These are phyloP conservation scores for Pogonomyrmex barbatus DNA, from an alignment of 1,140 invertebrate genomes.

Conservation along the genomic window DNA sequence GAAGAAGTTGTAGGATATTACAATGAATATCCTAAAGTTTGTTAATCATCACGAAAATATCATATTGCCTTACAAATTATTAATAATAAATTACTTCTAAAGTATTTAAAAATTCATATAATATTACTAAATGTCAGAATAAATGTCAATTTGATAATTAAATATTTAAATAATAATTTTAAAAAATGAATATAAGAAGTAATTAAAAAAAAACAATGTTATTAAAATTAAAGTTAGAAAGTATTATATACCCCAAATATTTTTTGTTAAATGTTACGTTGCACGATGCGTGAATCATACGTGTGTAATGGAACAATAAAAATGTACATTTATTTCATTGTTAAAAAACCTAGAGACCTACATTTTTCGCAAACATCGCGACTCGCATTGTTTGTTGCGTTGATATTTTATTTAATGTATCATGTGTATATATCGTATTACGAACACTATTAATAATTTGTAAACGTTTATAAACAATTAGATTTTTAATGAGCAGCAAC, in stretches of 20 bases:
- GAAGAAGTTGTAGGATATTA: neutral
- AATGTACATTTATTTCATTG: slow-evolving; percentile 11
- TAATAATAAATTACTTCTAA: neutral
- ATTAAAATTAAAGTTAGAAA: neutral
- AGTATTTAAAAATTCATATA: neutral
- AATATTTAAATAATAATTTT: neutral
- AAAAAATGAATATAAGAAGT: slow-evolving; percentile 3
- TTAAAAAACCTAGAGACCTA: slow-evolving; percentile 19
- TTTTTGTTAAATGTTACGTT: neutral
- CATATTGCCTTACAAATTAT: neutral
- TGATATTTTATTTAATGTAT: neutral
- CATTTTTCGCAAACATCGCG: neutral
- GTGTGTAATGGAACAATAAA: neutral
- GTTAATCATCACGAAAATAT: neutral
- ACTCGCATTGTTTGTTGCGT: slow-evolving; percentile 19
- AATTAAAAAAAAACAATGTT: neutral
- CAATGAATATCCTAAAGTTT: slow-evolving; percentile 16
- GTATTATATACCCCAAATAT: neutral
- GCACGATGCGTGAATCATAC: neutral
- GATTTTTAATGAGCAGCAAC: neutral
- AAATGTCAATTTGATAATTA: neutral
- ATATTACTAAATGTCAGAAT: neutral
- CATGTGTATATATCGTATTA: neutral
- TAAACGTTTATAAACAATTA: slow-evolving; percentile 21
- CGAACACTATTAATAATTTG: slow-evolving; percentile 27